Base-by-base conservation (phyloP, 2,888 invertebrate genomes). In the Enchytraeus crypticus region DNA sequence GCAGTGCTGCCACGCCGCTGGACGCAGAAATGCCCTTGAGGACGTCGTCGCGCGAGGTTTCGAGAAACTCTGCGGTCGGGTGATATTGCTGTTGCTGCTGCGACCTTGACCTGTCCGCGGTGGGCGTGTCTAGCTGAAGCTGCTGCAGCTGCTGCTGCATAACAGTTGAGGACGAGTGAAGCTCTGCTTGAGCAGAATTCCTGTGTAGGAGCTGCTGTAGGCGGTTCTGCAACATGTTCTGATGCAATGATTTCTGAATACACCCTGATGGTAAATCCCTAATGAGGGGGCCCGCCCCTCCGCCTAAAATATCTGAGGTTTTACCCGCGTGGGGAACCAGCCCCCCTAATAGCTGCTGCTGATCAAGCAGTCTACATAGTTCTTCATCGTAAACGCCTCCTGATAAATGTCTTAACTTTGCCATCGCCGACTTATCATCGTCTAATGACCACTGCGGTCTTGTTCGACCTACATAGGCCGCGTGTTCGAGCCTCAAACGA, bases 171-270 rank as follows among this genome's bases (percentile, higher is more conserved):
- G 23, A 21, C 30, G 61, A 27, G 14, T 26, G 47, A 51, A 38
- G 59, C 47, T 45, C 43, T 21, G 49, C 18, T n/a, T 23, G 18
- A 29, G 49, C 53, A n/a, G 51, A 27, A 11, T 21, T 51, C 5
- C 90, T 89, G 57, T 89, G 89, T 2, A 91, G 84, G 76, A 91
- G 91, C 74, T 91, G 90, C 77, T 91, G 90, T 47, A 79, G 80
- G 59, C 89, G 84, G 73, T 90, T 90, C 73, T 92, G 91, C 82
- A 91, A 86, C 57, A 91, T 81, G 70, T 90, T 80, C 61, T 81
- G 88, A 73, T 91, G 90, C 51, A 90, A 81, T 11, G 73, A 72
- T 23, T 66, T 70, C 29, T 62, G 34, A 59, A 33, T 38, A 18
- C 27, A 29, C 18, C 26, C 53, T 23, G 30, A 55, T 4, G 60